phyloP scores from a whole-genome alignment of 2,888 invertebrate genomes.

The Liopterus haemorrhoidalis region DNA sequence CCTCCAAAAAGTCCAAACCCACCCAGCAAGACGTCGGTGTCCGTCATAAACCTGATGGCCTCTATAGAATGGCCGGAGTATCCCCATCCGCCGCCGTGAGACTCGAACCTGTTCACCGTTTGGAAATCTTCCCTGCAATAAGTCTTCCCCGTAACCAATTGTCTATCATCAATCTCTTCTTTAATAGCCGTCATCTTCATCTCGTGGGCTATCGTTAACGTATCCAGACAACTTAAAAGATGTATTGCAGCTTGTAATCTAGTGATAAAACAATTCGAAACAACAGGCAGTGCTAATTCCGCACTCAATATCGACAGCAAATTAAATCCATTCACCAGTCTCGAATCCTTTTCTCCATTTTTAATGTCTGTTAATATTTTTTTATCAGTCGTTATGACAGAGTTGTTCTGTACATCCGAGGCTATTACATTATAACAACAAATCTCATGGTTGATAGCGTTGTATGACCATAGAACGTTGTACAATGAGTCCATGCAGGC shows the following conservation, averaged over 20 bases:
- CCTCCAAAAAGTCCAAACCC: constrained; percentile 96
- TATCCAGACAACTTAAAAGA: constrained; percentile 83
- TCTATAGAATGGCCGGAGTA: constrained; percentile 96
- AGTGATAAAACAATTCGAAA: constrained; percentile 63
- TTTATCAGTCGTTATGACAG: constrained; percentile 38
- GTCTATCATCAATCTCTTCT: constrained; percentile 51
- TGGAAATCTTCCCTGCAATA: constrained; percentile 75
- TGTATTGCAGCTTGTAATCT: constrained; percentile 87
- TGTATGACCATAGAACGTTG: constrained; percentile 90
- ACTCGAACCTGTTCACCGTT: constrained; percentile 84
- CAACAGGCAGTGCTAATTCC: constrained; percentile 74
- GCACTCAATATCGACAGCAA: constrained; percentile 66
- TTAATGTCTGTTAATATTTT: constrained; percentile 37
- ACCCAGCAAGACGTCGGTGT: constrained; percentile 81
- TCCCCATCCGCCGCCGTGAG: constrained; percentile 97
- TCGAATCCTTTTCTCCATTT: constrained; percentile 29
- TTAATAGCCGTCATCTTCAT: constrained; percentile 50
- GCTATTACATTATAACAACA: constrained; percentile 79
- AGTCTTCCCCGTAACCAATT: constrained; percentile 50
- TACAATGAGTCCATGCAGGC: constrained; percentile 86
- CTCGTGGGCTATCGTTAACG: constrained; percentile 75
- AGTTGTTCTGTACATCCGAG: constrained; percentile 56
- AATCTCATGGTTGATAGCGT: constrained; percentile 60
- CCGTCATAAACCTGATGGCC: constrained; percentile 90
- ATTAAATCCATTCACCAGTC: constrained; percentile 35